Conservation (phyloP, 53 echinoderm and acorn worm genomes). For the Antedon mediterranea region DNA sequence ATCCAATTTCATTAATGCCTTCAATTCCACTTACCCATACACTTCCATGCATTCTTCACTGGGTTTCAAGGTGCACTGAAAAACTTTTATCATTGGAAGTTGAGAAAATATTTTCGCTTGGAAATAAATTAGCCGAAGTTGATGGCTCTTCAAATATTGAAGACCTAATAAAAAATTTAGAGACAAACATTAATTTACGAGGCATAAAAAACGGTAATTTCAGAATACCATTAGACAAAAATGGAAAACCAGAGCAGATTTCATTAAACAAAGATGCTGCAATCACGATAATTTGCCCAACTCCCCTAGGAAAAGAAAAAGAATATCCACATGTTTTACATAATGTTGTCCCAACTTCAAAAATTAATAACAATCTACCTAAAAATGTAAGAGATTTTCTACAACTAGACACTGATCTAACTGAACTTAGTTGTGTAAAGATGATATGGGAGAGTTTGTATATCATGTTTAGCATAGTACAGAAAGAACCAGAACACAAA, state of each 20-base stretch:
- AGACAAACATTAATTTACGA: constrained; percentile 1
- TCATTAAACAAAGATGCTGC: constrained; percentile 7
- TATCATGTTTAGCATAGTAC: too few relatives aligned
- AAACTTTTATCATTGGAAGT: constrained; percentile 36
- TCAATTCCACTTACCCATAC: constrained; percentile 29
- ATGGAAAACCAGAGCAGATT: constrained; percentile 8
- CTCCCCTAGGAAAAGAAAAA: too few relatives aligned
- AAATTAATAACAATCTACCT: background rate
- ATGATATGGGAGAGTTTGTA: too few relatives aligned
- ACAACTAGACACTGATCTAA: too few relatives aligned
- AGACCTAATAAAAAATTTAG: background rate
- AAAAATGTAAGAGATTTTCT: too few relatives aligned
- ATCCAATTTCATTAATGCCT: constrained; percentile 27
- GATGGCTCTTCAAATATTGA: background rate
- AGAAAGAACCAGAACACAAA: too few relatives aligned
- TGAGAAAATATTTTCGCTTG: constrained; percentile 18
- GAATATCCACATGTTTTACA: background rate
- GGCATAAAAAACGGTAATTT: constrained; percentile 14
- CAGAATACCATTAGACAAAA: constrained; percentile 4
- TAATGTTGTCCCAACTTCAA: background rate
- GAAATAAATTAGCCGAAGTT: constrained; percentile 17
- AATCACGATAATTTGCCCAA: too few relatives aligned
- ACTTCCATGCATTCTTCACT: constrained; percentile 34
- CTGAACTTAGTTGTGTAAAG: too few relatives aligned
- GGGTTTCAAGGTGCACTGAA: constrained; percentile 33